Conservation (phyloP, 2,888 invertebrate species). For the Andrena minutula region DNA sequence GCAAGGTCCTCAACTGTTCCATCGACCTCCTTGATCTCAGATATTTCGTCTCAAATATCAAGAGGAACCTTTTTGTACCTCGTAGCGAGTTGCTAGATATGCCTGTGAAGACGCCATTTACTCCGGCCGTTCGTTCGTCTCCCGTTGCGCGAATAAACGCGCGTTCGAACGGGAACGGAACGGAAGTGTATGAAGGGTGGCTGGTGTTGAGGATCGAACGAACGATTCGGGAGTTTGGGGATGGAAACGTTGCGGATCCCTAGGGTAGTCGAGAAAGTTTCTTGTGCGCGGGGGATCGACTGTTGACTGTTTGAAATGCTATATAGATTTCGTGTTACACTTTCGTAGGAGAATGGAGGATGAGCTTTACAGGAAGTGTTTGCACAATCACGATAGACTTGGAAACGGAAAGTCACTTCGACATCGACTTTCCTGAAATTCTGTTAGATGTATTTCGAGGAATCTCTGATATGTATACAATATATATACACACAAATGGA, state of each 20-base stretch:
- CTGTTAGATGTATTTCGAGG: slow-evolving; percentile 44
- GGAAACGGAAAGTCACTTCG: slow-evolving; percentile 35
- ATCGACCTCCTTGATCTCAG: no score
- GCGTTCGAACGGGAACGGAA: neutral
- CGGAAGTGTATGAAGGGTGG: neutral
- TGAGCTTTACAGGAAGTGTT: slow-evolving; percentile 43
- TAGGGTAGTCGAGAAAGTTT: slow-evolving; percentile 17
- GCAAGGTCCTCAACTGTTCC: no score
- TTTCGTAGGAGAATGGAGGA: slow-evolving; percentile 8
- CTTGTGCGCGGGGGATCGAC: neutral
- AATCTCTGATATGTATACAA: slow-evolving; percentile 50
- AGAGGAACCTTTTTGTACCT: no score
- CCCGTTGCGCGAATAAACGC: neutral
- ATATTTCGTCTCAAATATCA: no score
- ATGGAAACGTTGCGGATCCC: neutral
- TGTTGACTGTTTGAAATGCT: slow-evolving; percentile 20
- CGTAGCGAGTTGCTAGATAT: no score
- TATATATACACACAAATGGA: slow-evolving; percentile 21
- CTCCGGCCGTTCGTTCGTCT: no score
- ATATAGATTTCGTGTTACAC: slow-evolving; percentile 23
- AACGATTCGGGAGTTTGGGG: neutral
- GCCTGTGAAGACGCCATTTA: no score
- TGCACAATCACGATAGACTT: slow-evolving; percentile 61
- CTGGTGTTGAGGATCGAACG: neutral
- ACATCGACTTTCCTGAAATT: slow-evolving; percentile 41